These are phyloP conservation scores for Malacoraja senta DNA, from an alignment of 2,797 vertebrate genomes.

Conservation along the genomic window DNA sequence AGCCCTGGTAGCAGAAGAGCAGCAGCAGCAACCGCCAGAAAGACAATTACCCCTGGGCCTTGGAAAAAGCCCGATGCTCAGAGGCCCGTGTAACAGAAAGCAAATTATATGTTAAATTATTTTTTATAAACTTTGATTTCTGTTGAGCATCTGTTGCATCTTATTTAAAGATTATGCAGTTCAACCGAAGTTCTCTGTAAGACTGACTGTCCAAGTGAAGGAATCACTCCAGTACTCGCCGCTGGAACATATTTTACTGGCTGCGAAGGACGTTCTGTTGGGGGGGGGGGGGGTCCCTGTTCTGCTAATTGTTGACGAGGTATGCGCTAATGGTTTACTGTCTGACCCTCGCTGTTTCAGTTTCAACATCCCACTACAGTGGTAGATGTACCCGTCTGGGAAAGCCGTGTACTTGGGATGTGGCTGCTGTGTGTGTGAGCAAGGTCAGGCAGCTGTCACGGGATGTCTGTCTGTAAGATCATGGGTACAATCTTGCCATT, in stretches of 20 bases:
- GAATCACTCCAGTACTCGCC: neutral
- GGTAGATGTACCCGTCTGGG: neutral
- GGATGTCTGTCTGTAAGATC: no score
- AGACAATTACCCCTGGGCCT: conserved; percentile 78
- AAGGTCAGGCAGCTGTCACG: no score
- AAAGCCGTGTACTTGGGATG: neutral
- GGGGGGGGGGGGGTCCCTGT: neutral
- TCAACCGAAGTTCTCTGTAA: neutral
- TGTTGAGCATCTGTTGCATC: conserved; percentile 14
- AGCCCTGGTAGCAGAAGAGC: conserved; percentile 54
- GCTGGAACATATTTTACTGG: neutral
- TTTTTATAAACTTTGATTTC: conserved; percentile 33
- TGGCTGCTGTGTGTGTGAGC: neutral
- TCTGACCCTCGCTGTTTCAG: no score
- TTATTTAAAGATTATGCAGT: conserved; percentile 17
- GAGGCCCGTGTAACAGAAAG: neutral
- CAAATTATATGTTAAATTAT: conserved; percentile 28
- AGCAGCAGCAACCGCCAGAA: conserved; percentile 57
- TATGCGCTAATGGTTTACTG: neutral
- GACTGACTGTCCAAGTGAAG: neutral
- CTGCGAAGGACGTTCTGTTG: neutral
- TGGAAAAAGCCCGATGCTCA: conserved; percentile 86
- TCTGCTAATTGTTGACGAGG: neutral
- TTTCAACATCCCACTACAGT: no score
- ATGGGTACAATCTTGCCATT: neutral